phyloP scores from a whole-genome alignment of 1,140 invertebrate species.

The Amyelois transitella region DNA sequence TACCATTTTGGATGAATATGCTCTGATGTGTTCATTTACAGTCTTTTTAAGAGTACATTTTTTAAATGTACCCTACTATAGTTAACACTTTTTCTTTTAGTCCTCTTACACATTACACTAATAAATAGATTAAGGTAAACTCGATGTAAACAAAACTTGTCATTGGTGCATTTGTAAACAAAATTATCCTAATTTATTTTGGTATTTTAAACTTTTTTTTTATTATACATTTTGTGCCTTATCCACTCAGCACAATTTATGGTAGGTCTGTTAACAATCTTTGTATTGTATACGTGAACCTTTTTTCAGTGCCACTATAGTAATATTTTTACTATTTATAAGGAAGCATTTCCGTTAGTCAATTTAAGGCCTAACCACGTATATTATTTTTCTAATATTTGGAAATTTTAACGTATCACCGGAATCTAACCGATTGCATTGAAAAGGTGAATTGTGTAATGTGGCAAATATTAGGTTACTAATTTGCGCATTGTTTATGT shows the following conservation, averaged over 20 bases:
- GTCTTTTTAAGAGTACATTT: background rate
- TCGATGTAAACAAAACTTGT: background rate
- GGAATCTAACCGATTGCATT: slow-evolving; percentile 40
- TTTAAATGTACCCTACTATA: background rate
- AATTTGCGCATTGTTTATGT: slow-evolving; percentile 71
- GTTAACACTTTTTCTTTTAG: background rate
- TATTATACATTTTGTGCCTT: slow-evolving; percentile 44
- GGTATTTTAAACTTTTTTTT: slow-evolving; percentile 8
- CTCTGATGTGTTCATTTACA: no score
- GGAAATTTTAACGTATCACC: slow-evolving; percentile 33
- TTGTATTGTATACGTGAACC: slow-evolving; percentile 31
- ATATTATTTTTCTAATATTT: slow-evolving; percentile 40
- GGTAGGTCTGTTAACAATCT: slow-evolving; percentile 32
- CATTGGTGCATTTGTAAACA: slow-evolving; percentile 7
- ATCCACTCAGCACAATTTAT: slow-evolving; percentile 46
- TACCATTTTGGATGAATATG: no score
- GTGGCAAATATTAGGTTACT: slow-evolving; percentile 60
- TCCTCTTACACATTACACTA: background rate
- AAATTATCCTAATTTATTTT: slow-evolving; percentile 2
- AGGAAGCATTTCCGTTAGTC: slow-evolving; percentile 60
- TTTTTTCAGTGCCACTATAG: slow-evolving; percentile 60
- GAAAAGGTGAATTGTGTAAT: slow-evolving; percentile 36
- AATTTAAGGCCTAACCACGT: slow-evolving; percentile 41
- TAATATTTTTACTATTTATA: slow-evolving; percentile 39
- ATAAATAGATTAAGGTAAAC: background rate